Conservation (phyloP, 2,797 vertebrate genomes). For the Sebastes umbrosus region DNA sequence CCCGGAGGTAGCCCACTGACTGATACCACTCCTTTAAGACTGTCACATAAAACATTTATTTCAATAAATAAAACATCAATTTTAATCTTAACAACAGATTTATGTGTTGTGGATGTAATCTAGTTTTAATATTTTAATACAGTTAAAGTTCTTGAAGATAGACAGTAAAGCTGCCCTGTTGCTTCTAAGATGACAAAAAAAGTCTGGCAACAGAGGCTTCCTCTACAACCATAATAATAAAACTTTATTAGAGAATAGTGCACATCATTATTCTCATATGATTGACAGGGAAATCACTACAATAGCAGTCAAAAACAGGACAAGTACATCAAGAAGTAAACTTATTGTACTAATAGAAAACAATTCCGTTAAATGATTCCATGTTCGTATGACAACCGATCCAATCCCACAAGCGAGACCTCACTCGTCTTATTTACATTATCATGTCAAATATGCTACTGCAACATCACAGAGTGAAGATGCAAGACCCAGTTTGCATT, state of each 20-base stretch:
- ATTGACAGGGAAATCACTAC: slow-evolving; percentile 41
- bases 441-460: slow-evolving; percentile 40
- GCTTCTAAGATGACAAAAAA: not conserved
- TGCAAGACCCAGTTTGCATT: slow-evolving; percentile 7
- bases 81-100: not conserved
- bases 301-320: slow-evolving; percentile 43
- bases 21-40: not conserved
- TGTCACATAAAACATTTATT: not conserved
- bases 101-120: not conserved
- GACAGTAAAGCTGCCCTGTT: not conserved
- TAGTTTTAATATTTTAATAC: not conserved
- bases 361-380: slow-evolving; percentile 14
- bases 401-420: slow-evolving; percentile 9
- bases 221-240: slow-evolving; percentile 47
- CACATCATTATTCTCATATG: slow-evolving; percentile 43
- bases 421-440: slow-evolving; percentile 54
- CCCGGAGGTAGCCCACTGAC: not conserved
- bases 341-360: slow-evolving; percentile 32
- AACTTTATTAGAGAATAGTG: slow-evolving; percentile 69
- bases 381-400: slow-evolving; percentile 23
- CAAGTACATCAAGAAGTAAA: slow-evolving; percentile 59
- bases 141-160: not conserved
- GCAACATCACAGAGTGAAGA: slow-evolving; percentile 25
- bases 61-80: not conserved
- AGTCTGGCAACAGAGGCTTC: not conserved